Base-by-base conservation (phyloP, 2,797 vertebrate species). In the Masticophis lateralis region DNA sequence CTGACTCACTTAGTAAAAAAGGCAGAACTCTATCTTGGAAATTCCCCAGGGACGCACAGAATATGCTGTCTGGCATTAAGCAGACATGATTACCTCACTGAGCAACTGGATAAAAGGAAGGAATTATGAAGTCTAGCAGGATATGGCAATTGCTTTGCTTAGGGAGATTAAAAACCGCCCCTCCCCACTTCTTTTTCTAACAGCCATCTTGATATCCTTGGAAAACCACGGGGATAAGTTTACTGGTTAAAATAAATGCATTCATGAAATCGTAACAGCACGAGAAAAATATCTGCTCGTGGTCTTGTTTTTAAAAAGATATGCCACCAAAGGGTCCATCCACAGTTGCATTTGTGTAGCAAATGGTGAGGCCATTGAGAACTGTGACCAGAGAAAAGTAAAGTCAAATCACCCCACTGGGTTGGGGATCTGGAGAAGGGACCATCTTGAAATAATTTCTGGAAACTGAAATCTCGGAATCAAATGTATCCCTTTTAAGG, bases 1-100 rank as follows among this genome's bases (percentile, higher is more conserved):
- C 94, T 95, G 97, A 96, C 95, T 94, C 95, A 91, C 92, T 14
- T 43, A 86, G 51, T 53, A 95, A n/a, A 91, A 91, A 91, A 91
- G 92, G 51, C n/a, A 91, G 5, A 96, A 43, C 92, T n/a, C 60
- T 93, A 79, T 92, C 66, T 92, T 97, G 98, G 98, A 98, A 98
- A 98, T 97, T 98, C 98, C 98, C 98, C 97, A 93, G 95, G 96
- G 97, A 97, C 96, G 94, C 93, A 97, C 96, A 96, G 96, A 96
- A 95, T 90, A 94, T 83, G 93, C 91, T 79, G 92, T 93, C 96
- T 93, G 92, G 87, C 87, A 90, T 92, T 95, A 95, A 93, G 95
- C 28, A 95, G 91, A 88, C 95, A 25, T 55, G 61, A 22, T 28
- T 55, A 88, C 9, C 74, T 61, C 22, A 92, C 63, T 66, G 86